Evolutionary conservation across 2,113 vertebrate species (phyloP).

Genomic region (Mobula hypostoma): DNA sequence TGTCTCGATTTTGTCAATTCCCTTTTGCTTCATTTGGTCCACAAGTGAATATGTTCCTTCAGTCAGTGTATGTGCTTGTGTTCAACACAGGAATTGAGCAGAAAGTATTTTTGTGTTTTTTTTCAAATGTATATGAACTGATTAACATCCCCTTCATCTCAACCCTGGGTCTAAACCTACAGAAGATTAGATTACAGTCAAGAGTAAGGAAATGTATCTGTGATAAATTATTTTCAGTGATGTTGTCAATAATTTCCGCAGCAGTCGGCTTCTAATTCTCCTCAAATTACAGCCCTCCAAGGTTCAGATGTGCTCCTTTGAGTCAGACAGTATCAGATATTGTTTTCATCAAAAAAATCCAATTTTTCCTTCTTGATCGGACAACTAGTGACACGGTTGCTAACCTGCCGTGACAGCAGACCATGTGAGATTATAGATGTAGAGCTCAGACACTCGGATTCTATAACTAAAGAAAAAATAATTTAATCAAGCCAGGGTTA

Average conservation of each 20-base stretch:
- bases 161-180: constrained; percentile 13
- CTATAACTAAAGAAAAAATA: constrained; percentile 29
- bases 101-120: not conserved
- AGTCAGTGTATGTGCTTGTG: not conserved
- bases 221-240: constrained; percentile 38
- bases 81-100: not conserved
- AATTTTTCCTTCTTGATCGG: constrained; percentile 14
- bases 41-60: not conserved
- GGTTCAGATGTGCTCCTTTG: constrained; percentile 34
- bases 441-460: constrained; percentile 23
- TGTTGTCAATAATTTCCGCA: constrained; percentile 33
- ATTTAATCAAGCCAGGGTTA: constrained; percentile 20
- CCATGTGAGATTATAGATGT: constrained; percentile 37
- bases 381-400: constrained; percentile 30
- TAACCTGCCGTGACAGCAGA: constrained; percentile 25
- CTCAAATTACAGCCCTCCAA: constrained; percentile 27
- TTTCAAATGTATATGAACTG: not conserved
- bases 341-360: constrained; percentile 37
- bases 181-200: constrained; percentile 33
- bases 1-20: constrained; percentile 1
- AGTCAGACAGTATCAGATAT: constrained; percentile 36
- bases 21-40: not conserved
- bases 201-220: constrained; percentile 38
- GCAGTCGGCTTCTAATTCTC: constrained; percentile 31
- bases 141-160: constrained; percentile 36